Percentiles rank a stretch among this genome's conserved stretches.
phyloP scores from a whole-genome alignment of 2,113 vertebrate genomes.

The Hippocampus guttulatus region DNA sequence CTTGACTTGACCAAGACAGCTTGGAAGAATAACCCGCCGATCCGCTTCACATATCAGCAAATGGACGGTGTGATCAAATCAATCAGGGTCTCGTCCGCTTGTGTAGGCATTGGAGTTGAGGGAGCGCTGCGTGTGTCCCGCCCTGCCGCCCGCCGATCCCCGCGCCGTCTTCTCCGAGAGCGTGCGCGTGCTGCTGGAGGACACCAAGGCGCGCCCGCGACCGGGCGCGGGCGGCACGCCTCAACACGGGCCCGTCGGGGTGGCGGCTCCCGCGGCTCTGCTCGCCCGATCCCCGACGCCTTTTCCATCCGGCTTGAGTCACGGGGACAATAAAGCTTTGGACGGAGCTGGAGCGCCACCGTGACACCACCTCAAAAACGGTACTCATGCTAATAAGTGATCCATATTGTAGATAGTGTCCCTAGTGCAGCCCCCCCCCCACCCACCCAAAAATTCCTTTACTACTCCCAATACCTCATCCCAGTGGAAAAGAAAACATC shows the following conservation, averaged over 20 bases:
- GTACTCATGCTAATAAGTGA: background rate
- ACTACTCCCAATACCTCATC: background rate
- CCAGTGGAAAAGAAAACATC: background rate
- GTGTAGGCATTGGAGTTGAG: conserved; percentile 88
- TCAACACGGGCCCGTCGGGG: background rate
- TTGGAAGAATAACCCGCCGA: no score
- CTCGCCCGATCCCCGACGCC: conserved; percentile 8
- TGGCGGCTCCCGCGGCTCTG: conserved; percentile 24
- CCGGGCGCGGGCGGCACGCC: background rate
- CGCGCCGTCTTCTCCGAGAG: conserved; percentile 78
- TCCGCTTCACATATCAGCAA: no score
- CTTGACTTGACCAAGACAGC: background rate
- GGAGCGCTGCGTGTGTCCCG: conserved; percentile 81
- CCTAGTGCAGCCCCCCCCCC: background rate
- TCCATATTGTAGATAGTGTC: background rate
- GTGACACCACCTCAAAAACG: background rate
- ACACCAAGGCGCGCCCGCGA: conserved; percentile 21
- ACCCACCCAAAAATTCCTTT: background rate
- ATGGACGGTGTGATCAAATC: background rate
- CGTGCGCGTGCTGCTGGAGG: conserved; percentile 72
- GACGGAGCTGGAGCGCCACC: background rate
- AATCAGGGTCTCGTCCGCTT: background rate
- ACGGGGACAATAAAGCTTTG: background rate
- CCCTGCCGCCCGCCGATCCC: conserved; percentile 82
- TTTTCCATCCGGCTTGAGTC: background rate